Base-by-base conservation (phyloP, 37 sponge, comb jelly and placozoan species). In the Bolinopsis microptera region DNA sequence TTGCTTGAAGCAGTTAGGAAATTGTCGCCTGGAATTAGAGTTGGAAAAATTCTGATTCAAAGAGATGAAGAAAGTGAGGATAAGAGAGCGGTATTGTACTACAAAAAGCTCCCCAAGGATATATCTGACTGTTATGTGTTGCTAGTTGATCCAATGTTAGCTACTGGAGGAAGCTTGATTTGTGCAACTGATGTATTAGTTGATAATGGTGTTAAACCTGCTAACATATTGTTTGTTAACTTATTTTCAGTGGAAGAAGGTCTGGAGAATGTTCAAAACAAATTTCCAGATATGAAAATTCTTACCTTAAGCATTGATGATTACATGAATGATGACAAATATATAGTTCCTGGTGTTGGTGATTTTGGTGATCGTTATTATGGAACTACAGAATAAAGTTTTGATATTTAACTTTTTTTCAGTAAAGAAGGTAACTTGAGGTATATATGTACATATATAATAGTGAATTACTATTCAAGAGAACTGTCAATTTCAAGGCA, bases 291-390 rank as follows among this genome's bases (percentile, higher is more conserved):
- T 48, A 86, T 86, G 21, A 39, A 40, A 39, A 40, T 41, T 86
- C 38, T 86, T 26, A 86, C 90, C 1, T 33, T 86, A 24, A 24
- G 21, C 90, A 86, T 86, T 23, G 90, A 86, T 41, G 67, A 41
- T 23, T 41, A 41, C 24, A 23, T 86, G 41, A 86, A 86, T 41
- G 90, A 86, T n/a, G 25, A 38, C 67, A 86, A 86, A 38, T 86
- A 86, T 61, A 86, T 86, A n/a, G 90, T 86, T 41, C 90, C 90
- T 40, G 90, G 90, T 39, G 90, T 86, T 22, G 90, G 90, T 41
- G 90, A 86, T 41, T 86, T 86, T 86, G 90, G 90, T 39, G 90
- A 86, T 26, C 48, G 90, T 24, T 86, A 86, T 33, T 86, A 86
- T 41, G 90, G 90, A 41, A 86, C 90, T 28, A 72, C 61, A 18